These are phyloP conservation scores for Hydropsyche tenuis DNA, from an alignment of 1,140 invertebrate species.

Conservation along the genomic window DNA sequence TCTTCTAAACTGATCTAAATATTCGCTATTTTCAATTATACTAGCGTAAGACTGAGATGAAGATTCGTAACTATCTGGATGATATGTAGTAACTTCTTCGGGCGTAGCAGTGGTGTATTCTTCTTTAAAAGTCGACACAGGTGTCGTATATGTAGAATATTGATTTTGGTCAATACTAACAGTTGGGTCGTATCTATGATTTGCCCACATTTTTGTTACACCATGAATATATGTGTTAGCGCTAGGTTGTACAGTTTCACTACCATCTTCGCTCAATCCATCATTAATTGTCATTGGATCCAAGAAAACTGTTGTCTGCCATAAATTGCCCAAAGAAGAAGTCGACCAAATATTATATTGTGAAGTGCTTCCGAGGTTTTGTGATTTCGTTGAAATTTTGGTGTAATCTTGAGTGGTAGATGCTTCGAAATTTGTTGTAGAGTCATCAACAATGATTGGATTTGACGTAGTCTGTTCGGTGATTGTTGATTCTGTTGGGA, in stretches of 20 bases:
- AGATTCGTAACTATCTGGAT: slow-evolving; percentile 44
- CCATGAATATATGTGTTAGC: slow-evolving; percentile 43
- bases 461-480: slow-evolving; percentile 35
- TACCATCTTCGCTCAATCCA: slow-evolving; percentile 58
- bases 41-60: slow-evolving; percentile 34
- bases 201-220: slow-evolving; percentile 33
- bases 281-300: slow-evolving; percentile 76
- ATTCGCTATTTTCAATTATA: slow-evolving; percentile 33
- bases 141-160: slow-evolving; percentile 43
- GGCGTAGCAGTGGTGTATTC: slow-evolving; percentile 47
- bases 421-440: slow-evolving; percentile 35
- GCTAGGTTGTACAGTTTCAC: slow-evolving; percentile 45
- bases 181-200: slow-evolving; percentile 27
- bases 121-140: slow-evolving; percentile 29
- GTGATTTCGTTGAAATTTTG: slow-evolving; percentile 30
- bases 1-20: slow-evolving; percentile 49
- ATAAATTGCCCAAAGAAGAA: slow-evolving; percentile 54
- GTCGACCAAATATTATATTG: slow-evolving; percentile 48
- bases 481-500: slow-evolving; percentile 28
- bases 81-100: slow-evolving; percentile 39
- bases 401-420: slow-evolving; percentile 36
- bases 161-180: slow-evolving; percentile 26
- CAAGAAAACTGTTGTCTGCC: slow-evolving; percentile 71
- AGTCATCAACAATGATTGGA: slow-evolving; percentile 24
- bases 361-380: slow-evolving; percentile 35